phyloP scores from a whole-genome alignment of 2,797 vertebrate species.

The Notolabrus celidotus region DNA sequence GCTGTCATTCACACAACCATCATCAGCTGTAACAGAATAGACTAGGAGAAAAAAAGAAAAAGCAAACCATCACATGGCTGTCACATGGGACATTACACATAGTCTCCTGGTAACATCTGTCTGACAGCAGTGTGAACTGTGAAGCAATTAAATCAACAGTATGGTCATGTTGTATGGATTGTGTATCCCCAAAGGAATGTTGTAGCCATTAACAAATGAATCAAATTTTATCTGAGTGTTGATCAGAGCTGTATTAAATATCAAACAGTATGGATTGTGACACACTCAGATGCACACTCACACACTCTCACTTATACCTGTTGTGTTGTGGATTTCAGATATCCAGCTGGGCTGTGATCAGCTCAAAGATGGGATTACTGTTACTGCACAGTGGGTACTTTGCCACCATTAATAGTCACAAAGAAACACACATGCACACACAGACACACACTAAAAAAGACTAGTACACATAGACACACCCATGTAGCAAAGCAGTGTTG shows the following conservation, averaged over 20 bases:
- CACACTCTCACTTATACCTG: constrained; percentile 25
- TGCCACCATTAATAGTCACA: constrained; percentile 31
- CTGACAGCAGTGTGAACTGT: background rate
- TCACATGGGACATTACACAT: background rate
- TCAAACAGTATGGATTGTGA: constrained; percentile 7
- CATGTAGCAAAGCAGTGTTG: constrained; percentile 10
- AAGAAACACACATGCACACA: constrained; percentile 20
- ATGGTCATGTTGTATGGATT: background rate
- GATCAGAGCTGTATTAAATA: constrained; percentile 11
- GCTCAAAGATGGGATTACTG: constrained; percentile 57
- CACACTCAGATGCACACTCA: constrained; percentile 10
- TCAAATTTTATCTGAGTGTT: background rate
- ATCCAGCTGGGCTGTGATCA: constrained; percentile 55
- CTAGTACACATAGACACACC: background rate
- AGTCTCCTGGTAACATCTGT: constrained; percentile 1
- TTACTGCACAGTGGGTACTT: constrained; percentile 50
- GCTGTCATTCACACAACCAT: background rate
- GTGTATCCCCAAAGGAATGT: background rate
- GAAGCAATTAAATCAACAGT: constrained; percentile 1
- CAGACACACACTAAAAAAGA: background rate
- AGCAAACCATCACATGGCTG: background rate
- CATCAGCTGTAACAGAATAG: background rate
- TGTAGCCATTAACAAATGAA: background rate
- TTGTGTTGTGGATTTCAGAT: constrained; percentile 34
- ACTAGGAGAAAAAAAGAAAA: background rate